Evolutionary conservation across 2,113 vertebrate genomes (phyloP), one percentile per base, ranked within the genome.

Genomic region (Boulengerochromis microlepis): DNA sequence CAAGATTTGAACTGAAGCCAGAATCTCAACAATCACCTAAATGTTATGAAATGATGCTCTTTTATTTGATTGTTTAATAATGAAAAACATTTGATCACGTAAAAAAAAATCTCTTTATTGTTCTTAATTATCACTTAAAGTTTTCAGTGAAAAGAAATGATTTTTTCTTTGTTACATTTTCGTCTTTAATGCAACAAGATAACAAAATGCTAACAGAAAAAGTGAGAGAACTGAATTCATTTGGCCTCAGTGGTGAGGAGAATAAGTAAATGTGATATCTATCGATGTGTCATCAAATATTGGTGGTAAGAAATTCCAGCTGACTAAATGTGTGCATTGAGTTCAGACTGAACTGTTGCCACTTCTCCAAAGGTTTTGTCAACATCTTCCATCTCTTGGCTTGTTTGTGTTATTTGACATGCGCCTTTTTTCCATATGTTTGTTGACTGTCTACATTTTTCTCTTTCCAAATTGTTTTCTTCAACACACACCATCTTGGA

Each of bases 361-460:
- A 24, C 66, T 66, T 12, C 66, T 47, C 80, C 26, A 18, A n/a
- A 61, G 15, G 16, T 4, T 78, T 71, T 80, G 59, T 64, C 61
- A n/a, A 8, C 19, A n/a, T n/a, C 31, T 66, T 66, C 31, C 31
- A 8, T 66, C 33, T 61, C 29, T 13, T 69, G 78, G 10, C 40
- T 40, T 29, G 50, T 26, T 74, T 64, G 3, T 83, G 54, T 87
- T 8, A 11, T 88, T 80, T 42, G 8, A 35, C 31, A 24, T 88
- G 4, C 56, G 2, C 6, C 50, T 22, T 64, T n/a, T 45, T 54
- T 57, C 5, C 61, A 15, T 54, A 1, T 87, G 38, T 71, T 54
- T 91, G 83, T 88, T 90, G 85, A 89, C 10, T 71, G 10, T 90
- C 53, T 64, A 7, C 29, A 80, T 80, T 61, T 35, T 91, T 38